Conservation (phyloP, 1,140 invertebrate species). For the Leucophenga varia region DNA sequence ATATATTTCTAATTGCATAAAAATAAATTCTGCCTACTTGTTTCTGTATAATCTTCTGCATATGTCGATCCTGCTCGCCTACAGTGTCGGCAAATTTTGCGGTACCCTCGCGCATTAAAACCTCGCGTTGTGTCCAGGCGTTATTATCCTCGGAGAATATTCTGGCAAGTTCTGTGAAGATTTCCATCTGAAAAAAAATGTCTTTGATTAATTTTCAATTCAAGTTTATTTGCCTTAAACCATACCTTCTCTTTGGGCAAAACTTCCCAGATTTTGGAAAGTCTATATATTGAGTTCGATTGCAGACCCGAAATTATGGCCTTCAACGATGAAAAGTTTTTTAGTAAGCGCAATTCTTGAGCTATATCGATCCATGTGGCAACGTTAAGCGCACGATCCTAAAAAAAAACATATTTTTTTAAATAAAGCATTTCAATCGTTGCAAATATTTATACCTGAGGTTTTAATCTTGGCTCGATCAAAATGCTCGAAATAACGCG, state of each 20-base stretch:
- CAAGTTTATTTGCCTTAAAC: too few relatives aligned
- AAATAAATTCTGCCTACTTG: slow-evolving; percentile 57
- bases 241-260: slow-evolving; percentile 82
- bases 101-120: slow-evolving; percentile 93
- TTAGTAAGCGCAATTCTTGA: slow-evolving; percentile 90
- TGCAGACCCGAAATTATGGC: slow-evolving; percentile 96
- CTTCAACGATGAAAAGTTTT: slow-evolving; percentile 99
- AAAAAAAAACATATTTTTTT: not conserved
- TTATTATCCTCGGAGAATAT: slow-evolving; percentile 99
- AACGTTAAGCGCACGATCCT: slow-evolving; percentile 83
- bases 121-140: slow-evolving; percentile 87
- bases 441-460: too few relatives aligned
- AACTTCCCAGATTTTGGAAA: slow-evolving; percentile 88
- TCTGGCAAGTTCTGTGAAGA: slow-evolving; percentile 90
- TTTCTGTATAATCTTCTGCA: slow-evolving; percentile 83
- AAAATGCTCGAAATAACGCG: slow-evolving; percentile 88
- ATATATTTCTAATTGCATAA: too few relatives aligned
- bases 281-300: slow-evolving; percentile 90
- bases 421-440: too few relatives aligned
- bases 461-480: slow-evolving; percentile 71
- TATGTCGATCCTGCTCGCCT: slow-evolving; percentile 81
- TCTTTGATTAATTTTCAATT: too few relatives aligned
- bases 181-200: slow-evolving; percentile 63
- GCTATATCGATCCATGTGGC: slow-evolving; percentile 97
- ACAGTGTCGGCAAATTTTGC: slow-evolving; percentile 93